A percentile compares a stretch with the other conserved stretches of the same genome.
These are phyloP conservation scores for Cynoglossus semilaevis DNA, from an alignment of 2,113 vertebrate species.

Conservation along the genomic window DNA sequence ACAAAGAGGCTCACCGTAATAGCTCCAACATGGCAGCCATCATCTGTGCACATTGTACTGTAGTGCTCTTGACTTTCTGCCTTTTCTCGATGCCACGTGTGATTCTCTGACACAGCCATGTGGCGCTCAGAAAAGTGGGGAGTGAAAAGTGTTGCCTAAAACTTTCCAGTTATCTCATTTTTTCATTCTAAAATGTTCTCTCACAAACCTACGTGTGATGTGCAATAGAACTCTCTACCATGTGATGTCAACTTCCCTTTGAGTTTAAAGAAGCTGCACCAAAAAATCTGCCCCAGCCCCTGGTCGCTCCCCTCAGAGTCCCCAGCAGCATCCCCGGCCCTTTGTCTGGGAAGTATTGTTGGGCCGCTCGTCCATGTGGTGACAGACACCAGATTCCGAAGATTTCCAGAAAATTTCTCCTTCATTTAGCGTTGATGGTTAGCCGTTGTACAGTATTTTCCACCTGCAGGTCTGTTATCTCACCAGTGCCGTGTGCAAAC, in stretches of 20 bases:
- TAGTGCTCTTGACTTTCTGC: constrained; percentile 52
- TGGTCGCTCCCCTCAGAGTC: constrained; percentile 27
- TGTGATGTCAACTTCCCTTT: constrained; percentile 17
- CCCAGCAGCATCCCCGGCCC: constrained; percentile 45
- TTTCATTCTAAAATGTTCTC: neutral
- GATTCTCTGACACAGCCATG: constrained; percentile 15
- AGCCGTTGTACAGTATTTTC: constrained; percentile 53
- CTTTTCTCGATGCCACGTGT: constrained; percentile 6
- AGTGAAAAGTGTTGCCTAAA: neutral
- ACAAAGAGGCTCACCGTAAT: constrained; percentile 41
- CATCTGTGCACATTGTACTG: constrained; percentile 61
- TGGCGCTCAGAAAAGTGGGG: neutral
- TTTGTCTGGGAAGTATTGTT: constrained; percentile 49
- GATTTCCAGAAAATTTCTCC: constrained; percentile 40
- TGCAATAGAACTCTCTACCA: constrained; percentile 17
- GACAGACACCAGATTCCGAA: constrained; percentile 44
- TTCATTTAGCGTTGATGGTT: constrained; percentile 66
- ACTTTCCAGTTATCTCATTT: too few relatives aligned
- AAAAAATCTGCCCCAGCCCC: constrained; percentile 11
- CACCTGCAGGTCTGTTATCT: constrained; percentile 53
- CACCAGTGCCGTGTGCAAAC: constrained; percentile 42
- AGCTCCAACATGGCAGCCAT: constrained; percentile 32
- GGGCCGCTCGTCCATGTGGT: constrained; percentile 49
- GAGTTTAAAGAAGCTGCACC: constrained; percentile 20
- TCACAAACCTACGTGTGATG: too few relatives aligned